phyloP scores from a whole-genome alignment of 2,888 invertebrate genomes.

The Polymixis lichenea region DNA sequence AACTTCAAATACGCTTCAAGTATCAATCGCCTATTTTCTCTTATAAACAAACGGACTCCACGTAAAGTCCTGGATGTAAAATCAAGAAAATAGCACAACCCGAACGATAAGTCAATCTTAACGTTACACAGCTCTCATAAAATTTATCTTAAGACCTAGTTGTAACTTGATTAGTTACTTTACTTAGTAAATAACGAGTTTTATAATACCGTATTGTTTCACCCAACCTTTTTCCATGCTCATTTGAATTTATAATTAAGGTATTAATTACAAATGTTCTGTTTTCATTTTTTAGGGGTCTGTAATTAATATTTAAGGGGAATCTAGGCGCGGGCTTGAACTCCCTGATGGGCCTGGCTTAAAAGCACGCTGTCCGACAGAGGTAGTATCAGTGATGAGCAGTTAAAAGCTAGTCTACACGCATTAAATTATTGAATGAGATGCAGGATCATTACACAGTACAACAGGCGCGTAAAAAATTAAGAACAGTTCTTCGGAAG shows the following conservation, averaged over 20 bases:
- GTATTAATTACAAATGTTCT: constrained; percentile 37
- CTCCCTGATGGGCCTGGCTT: too few species aligned
- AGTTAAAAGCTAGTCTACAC: too few species aligned
- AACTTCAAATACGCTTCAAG: background rate
- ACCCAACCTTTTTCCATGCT: constrained; percentile 37
- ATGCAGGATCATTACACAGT: too few species aligned
- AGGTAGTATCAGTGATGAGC: too few species aligned
- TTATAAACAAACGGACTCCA: constrained; percentile 17
- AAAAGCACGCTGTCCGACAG: too few species aligned
- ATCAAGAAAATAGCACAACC: constrained; percentile 18
- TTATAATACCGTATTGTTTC: constrained; percentile 52
- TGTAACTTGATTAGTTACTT: constrained; percentile 13
- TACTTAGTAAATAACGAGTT: constrained; percentile 32
- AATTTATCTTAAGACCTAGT: constrained; percentile 41
- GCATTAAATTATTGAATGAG: too few species aligned
- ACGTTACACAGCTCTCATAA: constrained; percentile 8
- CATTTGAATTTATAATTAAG: constrained; percentile 48
- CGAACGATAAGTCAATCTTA: constrained; percentile 29
- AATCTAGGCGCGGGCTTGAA: too few species aligned
- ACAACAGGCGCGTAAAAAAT: too few species aligned
- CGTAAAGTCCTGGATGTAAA: background rate
- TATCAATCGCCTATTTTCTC: background rate
- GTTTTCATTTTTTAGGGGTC: constrained; percentile 33
- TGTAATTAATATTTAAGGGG: background rate
- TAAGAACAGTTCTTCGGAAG: too few species aligned